phyloP scores from a whole-genome alignment of 2,113 vertebrate species.

The Edolisoma coerulescens region DNA sequence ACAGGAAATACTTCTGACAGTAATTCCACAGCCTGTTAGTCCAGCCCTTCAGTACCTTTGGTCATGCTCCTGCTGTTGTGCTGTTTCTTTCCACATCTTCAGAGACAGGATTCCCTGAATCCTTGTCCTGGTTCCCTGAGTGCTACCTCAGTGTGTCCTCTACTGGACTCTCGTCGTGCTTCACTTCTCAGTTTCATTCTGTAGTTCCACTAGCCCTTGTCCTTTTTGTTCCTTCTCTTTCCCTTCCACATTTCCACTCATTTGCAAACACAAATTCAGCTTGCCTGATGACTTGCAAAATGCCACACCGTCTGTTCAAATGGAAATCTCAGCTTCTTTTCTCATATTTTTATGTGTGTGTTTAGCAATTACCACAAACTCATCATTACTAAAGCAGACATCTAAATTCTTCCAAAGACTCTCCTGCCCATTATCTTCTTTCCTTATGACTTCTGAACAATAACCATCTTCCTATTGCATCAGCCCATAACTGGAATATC shows the following conservation, averaged over 20 bases:
- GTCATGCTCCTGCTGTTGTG: not conserved
- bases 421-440: not conserved
- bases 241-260: not conserved
- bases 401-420: not conserved
- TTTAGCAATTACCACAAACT: not conserved
- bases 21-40: not conserved
- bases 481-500: not conserved
- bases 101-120: not conserved
- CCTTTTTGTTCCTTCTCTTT: not conserved
- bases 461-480: not conserved
- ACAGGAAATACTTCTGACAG: not conserved
- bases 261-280: not conserved
- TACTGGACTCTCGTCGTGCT: not conserved
- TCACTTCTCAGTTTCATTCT: not conserved
- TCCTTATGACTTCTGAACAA: not conserved
- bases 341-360: not conserved
- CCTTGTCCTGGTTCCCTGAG: not conserved
- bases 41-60: not conserved
- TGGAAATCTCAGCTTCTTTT: not conserved
- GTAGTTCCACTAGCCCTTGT: not conserved
- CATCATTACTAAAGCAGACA: not conserved
- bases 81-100: not conserved
- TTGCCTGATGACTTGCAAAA: not conserved
- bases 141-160: not conserved
- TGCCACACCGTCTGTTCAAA: not conserved